phyloP scores from a whole-genome alignment of 2,888 invertebrate species.

The Anthrax anthrax region DNA sequence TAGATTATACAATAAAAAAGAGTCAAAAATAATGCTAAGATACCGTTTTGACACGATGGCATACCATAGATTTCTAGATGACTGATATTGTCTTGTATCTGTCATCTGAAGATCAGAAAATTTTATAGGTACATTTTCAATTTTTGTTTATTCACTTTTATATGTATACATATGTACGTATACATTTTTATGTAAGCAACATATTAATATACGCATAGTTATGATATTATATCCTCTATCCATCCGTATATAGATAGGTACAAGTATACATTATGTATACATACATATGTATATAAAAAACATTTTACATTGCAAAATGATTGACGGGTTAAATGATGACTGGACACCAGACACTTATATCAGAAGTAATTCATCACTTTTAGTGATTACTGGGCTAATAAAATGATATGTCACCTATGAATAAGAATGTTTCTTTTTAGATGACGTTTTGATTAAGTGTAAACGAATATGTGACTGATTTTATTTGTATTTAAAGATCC shows the following conservation, averaged over 20 bases:
- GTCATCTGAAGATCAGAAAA: not conserved
- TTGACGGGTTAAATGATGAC: not conserved
- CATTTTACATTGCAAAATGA: not conserved
- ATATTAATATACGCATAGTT: too few relatives aligned
- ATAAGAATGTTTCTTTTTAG: not conserved
- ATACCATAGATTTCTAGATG: slow-evolving; percentile 2
- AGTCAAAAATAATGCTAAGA: slow-evolving; percentile 1
- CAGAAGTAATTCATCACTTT: not conserved
- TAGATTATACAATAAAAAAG: too few relatives aligned
- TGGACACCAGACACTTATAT: not conserved
- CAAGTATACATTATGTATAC: too few relatives aligned
- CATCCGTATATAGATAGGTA: too few relatives aligned
- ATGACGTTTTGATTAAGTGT: not conserved
- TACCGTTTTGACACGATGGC: slow-evolving; percentile 4
- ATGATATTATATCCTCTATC: too few relatives aligned
- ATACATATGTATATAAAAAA: not conserved
- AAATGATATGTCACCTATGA: not conserved
- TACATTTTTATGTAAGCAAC: too few relatives aligned
- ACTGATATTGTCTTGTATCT: slow-evolving; percentile 5
- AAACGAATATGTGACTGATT: not conserved
- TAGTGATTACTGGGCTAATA: not conserved
- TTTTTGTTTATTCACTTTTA: not conserved
- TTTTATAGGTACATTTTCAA: not conserved
- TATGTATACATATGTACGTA: not conserved
- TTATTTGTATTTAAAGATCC: too few relatives aligned